These are phyloP conservation scores for Calcarius lapponicus DNA, from an alignment of 2,797 vertebrate species.

Conservation along the genomic window DNA sequence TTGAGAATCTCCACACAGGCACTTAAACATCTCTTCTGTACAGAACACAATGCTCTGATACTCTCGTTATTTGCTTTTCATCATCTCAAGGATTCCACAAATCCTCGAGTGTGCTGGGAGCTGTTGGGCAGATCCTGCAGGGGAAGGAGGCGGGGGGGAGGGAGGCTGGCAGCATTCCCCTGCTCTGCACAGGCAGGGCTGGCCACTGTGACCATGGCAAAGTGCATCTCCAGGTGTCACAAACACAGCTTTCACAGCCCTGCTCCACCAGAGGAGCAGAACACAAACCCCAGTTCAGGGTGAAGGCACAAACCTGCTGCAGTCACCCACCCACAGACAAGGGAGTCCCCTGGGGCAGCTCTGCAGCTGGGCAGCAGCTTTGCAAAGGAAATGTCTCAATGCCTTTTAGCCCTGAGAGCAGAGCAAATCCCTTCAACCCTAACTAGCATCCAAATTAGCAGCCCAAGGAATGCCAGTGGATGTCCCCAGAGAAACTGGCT, in stretches of 20 bases:
- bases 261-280: background rate
- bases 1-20: background rate
- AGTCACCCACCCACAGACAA: background rate
- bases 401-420: slow-evolving; percentile 8
- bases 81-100: background rate
- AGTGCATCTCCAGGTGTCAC: background rate
- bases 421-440: slow-evolving; percentile 7
- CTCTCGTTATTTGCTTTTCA: slow-evolving; percentile 8
- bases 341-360: background rate
- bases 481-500: background rate
- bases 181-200: background rate
- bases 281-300: background rate
- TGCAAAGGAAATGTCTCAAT: background rate
- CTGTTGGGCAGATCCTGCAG: background rate
- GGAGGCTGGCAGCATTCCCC: background rate
- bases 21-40: background rate
- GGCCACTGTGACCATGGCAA: background rate
- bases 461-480: background rate
- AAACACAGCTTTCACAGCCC: background rate
- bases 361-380: background rate
- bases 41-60: background rate
- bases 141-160: background rate
- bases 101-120: background rate
- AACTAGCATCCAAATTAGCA: slow-evolving; percentile 25
- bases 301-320: background rate